A percentile compares a stretch with the other conserved stretches of the same genome.
Evolutionary conservation across 2,888 invertebrate species (phyloP).

Genomic region (Nymphalis urticae): DNA sequence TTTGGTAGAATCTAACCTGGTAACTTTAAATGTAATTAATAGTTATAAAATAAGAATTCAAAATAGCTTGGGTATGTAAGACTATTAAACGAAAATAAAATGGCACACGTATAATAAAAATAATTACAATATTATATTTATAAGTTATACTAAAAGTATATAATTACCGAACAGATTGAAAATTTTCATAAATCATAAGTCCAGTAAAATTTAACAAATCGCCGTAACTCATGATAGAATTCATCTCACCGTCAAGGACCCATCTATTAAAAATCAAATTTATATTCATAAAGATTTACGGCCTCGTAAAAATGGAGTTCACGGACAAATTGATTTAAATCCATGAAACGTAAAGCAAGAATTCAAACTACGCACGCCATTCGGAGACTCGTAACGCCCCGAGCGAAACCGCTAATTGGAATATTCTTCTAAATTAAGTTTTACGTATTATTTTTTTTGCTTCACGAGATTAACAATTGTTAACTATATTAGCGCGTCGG

Average conservation of each 20-base stretch:
- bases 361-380: conserved; percentile 7
- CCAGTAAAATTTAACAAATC: conserved; percentile 5
- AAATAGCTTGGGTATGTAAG: no score
- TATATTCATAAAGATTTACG: conserved; percentile 33
- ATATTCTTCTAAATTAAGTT: background rate
- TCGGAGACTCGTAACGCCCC: background rate
- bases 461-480: background rate
- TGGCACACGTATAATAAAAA: no score
- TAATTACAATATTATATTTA: background rate
- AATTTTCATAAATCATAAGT: conserved; percentile 4
- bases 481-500: background rate
- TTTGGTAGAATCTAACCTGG: no score
- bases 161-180: conserved; percentile 10
- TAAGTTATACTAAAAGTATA: no score
- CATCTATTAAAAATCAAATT: conserved; percentile 28
- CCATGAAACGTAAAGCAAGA: conserved; percentile 11
- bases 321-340: conserved; percentile 41
- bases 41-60: no score
- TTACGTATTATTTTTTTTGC: background rate
- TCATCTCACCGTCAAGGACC: conserved; percentile 15
- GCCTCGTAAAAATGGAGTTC: conserved; percentile 35
- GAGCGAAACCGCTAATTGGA: background rate
- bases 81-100: no score
- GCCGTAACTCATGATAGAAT: conserved; percentile 18
- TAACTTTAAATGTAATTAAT: no score